A percentile compares a stretch with the other conserved stretches of the same genome.
These are phyloP conservation scores for Ophion slaviceki DNA, from an alignment of 2,888 invertebrate species.

Conservation along the genomic window DNA sequence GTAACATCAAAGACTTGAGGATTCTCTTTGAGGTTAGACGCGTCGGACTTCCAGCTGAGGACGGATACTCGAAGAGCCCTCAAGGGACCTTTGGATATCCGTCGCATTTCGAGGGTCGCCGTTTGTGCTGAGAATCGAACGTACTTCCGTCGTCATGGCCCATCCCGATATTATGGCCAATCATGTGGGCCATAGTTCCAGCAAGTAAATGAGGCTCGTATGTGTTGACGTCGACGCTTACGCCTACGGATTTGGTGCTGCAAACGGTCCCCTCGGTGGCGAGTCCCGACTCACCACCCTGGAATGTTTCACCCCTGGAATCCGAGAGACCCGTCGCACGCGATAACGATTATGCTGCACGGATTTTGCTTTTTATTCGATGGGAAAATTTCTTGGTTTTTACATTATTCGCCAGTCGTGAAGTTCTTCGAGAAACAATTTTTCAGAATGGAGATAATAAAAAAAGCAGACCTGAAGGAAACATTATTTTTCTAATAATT, in stretches of 20 bases:
- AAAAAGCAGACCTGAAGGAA: no score
- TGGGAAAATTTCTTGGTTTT: not conserved
- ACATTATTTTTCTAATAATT: no score
- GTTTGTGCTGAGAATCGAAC: slow-evolving; percentile 73
- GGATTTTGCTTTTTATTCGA: not conserved
- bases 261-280: slow-evolving; percentile 97
- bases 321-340: slow-evolving; percentile 16
- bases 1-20: not conserved
- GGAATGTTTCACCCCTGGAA: slow-evolving; percentile 91
- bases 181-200: slow-evolving; percentile 99
- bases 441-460: no score
- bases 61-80: not conserved
- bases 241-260: slow-evolving; percentile 95
- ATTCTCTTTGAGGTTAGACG: not conserved
- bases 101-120: not conserved
- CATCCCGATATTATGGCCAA: slow-evolving; percentile 98
- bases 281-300: slow-evolving; percentile 96
- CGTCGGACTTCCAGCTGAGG: not conserved
- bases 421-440: no score
- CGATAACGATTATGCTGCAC: not conserved
- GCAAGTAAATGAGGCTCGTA: slow-evolving; percentile 97
- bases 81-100: not conserved
- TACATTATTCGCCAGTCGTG: no score
- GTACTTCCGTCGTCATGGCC: slow-evolving; percentile 96
- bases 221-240: slow-evolving; percentile 96